Conservation (phyloP, 2,113 vertebrate species). For the Onychorhynchus coronatus region DNA sequence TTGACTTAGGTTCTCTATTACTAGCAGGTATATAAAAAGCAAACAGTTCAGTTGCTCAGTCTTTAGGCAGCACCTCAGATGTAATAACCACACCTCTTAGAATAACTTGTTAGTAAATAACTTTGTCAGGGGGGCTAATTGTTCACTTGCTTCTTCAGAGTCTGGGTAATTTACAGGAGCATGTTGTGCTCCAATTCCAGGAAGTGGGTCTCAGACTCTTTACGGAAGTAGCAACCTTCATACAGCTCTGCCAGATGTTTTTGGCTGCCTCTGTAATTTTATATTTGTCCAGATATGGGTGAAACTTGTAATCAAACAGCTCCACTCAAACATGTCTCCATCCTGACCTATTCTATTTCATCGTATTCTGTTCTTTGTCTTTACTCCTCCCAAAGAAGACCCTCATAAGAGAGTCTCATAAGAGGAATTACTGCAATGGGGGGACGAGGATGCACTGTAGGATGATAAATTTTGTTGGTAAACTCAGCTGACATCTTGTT, state of each 20-base stretch:
- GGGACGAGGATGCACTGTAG: background rate
- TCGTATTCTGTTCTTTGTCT: background rate
- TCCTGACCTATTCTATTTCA: rapidly evolving
- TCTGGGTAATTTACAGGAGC: background rate
- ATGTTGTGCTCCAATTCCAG: background rate
- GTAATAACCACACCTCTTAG: background rate
- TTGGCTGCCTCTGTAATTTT: background rate
- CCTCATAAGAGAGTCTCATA: background rate
- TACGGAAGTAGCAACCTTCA: background rate
- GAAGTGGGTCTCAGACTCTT: background rate
- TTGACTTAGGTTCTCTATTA: background rate
- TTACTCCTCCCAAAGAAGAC: background rate
- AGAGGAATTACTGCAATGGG: background rate
- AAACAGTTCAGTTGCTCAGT: background rate
- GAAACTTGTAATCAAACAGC: background rate
- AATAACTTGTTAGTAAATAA: background rate
- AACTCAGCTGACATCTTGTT: background rate
- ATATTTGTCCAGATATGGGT: background rate
- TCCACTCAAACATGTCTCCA: background rate
- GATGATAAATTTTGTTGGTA: background rate
- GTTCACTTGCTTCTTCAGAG: background rate
- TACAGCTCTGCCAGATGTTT: background rate
- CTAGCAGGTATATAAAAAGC: background rate
- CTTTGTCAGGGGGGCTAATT: background rate
- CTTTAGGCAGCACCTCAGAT: background rate